A percentile compares a stretch with the other conserved stretches of the same genome.
phyloP scores from a whole-genome alignment of 2,888 invertebrate genomes.

The Machimus atricapillus region DNA sequence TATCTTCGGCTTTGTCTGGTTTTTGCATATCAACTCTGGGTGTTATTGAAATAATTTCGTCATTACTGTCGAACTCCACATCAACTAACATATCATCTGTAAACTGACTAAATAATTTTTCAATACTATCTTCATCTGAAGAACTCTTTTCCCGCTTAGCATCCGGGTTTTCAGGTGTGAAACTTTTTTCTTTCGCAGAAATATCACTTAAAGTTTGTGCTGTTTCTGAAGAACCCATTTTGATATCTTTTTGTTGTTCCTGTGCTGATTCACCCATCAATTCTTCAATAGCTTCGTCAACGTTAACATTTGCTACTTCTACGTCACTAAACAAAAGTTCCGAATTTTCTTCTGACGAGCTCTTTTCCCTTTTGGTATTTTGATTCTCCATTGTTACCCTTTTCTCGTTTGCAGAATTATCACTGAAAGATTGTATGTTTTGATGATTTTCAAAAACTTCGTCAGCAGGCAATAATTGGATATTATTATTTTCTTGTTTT shows the following conservation, averaged over 20 bases:
- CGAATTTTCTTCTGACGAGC: not conserved
- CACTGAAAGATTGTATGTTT: not conserved
- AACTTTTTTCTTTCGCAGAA: not conserved
- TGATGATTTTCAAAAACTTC: too few species aligned
- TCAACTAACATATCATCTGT: slow-evolving; percentile 59
- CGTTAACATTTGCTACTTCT: slow-evolving; percentile 50
- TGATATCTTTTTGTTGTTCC: not conserved
- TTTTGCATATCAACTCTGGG: slow-evolving; percentile 49
- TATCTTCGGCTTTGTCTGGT: slow-evolving; percentile 34
- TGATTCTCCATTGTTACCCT: not conserved
- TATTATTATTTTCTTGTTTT: not conserved
- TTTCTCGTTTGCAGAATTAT: not conserved
- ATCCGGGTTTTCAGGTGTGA: not conserved
- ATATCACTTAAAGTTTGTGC: not conserved
- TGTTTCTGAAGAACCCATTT: not conserved
- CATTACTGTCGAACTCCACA: slow-evolving; percentile 59
- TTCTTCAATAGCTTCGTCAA: slow-evolving; percentile 53
- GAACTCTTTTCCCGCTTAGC: slow-evolving; percentile 53
- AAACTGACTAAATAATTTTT: slow-evolving; percentile 57
- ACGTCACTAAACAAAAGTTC: not conserved
- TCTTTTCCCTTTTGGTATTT: not conserved
- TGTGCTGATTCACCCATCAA: slow-evolving; percentile 40
- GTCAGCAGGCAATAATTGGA: too few species aligned
- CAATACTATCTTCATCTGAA: slow-evolving; percentile 58
- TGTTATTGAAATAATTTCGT: slow-evolving; percentile 56